A percentile compares a stretch with the other conserved stretches of the same genome.
Conservation (phyloP, 2,113 vertebrate genomes). For the Nasalis larvatus region DNA sequence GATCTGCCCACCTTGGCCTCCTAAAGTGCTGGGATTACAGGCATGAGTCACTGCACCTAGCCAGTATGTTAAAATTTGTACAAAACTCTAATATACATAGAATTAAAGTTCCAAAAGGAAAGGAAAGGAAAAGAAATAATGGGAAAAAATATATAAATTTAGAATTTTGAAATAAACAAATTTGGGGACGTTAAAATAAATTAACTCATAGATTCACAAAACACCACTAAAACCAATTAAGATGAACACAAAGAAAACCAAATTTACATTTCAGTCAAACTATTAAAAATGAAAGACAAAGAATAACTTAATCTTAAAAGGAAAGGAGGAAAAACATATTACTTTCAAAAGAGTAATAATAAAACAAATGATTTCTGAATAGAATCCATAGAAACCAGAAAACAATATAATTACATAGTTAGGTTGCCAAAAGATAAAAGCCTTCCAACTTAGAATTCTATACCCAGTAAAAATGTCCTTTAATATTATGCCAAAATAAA, state of each 20-base stretch:
- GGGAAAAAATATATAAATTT: not conserved
- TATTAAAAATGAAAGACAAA: not conserved
- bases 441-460: not conserved
- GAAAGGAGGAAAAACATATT: not conserved
- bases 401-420: not conserved
- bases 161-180: not conserved
- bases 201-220: not conserved
- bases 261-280: not conserved
- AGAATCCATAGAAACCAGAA: not conserved
- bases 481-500: not conserved
- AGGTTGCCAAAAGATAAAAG: not conserved
- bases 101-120: not conserved
- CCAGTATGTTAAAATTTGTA: too few species aligned
- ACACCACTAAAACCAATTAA: not conserved
- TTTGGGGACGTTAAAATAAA: not conserved
- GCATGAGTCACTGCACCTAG: too few species aligned
- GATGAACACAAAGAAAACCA: not conserved
- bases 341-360: not conserved
- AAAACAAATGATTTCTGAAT: not conserved
- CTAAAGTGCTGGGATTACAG: too few species aligned
- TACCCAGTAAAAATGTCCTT: too few species aligned
- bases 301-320: not conserved
- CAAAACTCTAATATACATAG: not conserved
- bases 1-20: too few species aligned
- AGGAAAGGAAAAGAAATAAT: not conserved